Conservation (phyloP, 2,797 vertebrate species). For the Enteromius trimaculatus region DNA sequence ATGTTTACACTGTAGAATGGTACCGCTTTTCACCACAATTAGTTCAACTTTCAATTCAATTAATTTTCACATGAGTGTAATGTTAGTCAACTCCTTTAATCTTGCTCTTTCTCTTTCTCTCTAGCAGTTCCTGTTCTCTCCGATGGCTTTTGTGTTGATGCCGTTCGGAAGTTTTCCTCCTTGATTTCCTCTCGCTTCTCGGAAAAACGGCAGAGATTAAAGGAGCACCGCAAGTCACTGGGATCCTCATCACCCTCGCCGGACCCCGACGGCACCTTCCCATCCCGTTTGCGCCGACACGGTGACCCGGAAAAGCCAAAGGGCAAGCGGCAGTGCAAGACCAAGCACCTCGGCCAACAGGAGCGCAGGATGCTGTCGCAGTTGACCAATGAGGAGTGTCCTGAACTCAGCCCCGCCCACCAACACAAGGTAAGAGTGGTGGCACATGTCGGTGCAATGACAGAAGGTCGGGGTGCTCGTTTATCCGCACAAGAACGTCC, state of each 20-base stretch:
- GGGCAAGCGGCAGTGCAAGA: conserved; percentile 98
- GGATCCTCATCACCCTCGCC: conserved; percentile 73
- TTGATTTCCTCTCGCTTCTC: conserved; percentile 82
- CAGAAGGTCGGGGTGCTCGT: conserved; percentile 3
- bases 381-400: conserved; percentile 83
- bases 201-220: conserved; percentile 86
- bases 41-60: too few species aligned
- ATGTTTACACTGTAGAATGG: neutral
- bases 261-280: conserved; percentile 76
- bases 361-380: conserved; percentile 80
- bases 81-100: conserved; percentile 17
- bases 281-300: conserved; percentile 87
- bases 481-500: neutral
- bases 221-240: conserved; percentile 90
- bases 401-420: conserved; percentile 79
- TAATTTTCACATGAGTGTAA: neutral
- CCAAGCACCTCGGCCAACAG: conserved; percentile 93
- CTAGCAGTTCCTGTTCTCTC: conserved; percentile 78
- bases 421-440: conserved; percentile 80
- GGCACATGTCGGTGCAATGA: neutral
- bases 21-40: neutral
- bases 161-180: conserved; percentile 65
- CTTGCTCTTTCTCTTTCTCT: conserved; percentile 57
- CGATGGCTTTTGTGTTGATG: conserved; percentile 6
- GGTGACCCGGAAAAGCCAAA: conserved; percentile 94